These are phyloP conservation scores for Ophion ventricosus DNA, from an alignment of 2,888 invertebrate species.

Conservation along the genomic window DNA sequence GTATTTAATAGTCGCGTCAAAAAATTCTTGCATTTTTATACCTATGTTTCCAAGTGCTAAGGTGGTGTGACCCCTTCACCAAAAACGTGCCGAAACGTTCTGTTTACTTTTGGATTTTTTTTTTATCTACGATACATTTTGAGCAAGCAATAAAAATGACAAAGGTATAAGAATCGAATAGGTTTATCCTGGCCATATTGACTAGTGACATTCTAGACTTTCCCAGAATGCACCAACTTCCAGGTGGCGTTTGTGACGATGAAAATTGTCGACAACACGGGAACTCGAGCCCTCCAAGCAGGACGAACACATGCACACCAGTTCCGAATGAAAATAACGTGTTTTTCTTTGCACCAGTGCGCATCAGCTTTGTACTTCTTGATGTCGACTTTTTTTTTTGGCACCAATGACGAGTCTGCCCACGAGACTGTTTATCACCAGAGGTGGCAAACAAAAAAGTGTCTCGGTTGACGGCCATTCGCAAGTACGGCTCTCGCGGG, in stretches of 20 bases:
- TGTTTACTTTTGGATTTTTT: neutral
- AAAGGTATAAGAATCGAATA: too few relatives aligned
- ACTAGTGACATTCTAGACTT: neutral
- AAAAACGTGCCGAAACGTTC: neutral
- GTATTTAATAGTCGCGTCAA: too few relatives aligned
- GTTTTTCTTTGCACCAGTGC: conserved; percentile 18
- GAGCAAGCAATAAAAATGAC: too few relatives aligned
- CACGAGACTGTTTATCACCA: conserved; percentile 14
- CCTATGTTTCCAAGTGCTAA: too few relatives aligned
- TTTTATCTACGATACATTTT: neutral
- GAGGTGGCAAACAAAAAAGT: conserved; percentile 25
- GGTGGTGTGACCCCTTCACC: too few relatives aligned
- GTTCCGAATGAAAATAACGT: conserved; percentile 9
- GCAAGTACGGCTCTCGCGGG: conserved; percentile 7
- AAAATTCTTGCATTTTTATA: too few relatives aligned
- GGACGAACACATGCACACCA: neutral
- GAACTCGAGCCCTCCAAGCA: neutral
- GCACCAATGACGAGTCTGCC: neutral
- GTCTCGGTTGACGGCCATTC: conserved; percentile 24
- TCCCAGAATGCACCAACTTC: neutral
- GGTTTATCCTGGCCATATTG: neutral
- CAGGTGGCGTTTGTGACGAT: neutral
- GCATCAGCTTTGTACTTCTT: conserved; percentile 5
- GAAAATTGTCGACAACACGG: neutral
- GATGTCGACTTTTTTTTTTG: conserved; percentile 11